Evolutionary conservation across 1,140 invertebrate genomes (phyloP), one percentile per base, ranked within the genome.

Genomic region (Conus betulinus): DNA sequence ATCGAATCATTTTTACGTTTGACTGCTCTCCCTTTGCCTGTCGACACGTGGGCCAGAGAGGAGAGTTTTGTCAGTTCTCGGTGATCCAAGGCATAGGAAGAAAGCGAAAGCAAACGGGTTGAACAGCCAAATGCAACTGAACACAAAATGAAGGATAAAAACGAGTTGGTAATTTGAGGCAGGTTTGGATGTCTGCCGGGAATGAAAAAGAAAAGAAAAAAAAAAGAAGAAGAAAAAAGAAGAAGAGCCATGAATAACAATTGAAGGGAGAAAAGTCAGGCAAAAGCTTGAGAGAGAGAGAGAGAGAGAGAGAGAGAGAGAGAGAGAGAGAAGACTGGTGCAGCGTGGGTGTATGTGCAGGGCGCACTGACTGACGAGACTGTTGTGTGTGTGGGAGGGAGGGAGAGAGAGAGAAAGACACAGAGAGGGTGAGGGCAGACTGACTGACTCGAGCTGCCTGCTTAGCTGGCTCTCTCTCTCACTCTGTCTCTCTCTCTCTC

Each of bases 401-500:
- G 76, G 1, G 57, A 39, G 15, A 13, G 6, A 13, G n/a, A 39
- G 76, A 27, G 51, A 79, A 27, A 8, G 11, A 11, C 8, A 10
- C 76, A 25, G 27, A 13, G 25, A 25, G 11, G 13, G 39, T 74
- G 8, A 13, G 25, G 10, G 23, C 76, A 25, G 71, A 10, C 20
- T 23, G 20, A 76, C 25, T 13, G 76, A 55, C n/a, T 51, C 71
- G 27, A 39, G 71, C 85, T 76, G 57, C 57, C 57, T 60, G 57
- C 57, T 15, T 60, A 8, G 57, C 57, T 60, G 8, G 8, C 57
- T 60, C 57, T 60, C 57, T 60, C 57, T 60, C 57, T 60, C 57
- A 11, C 57, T 87, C 55, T 87, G 71, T 87, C 60, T 17, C 57
- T 60, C 57, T 60, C 57, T 60, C 55, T 87, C 52, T 87, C 60